Base-by-base conservation (phyloP, 1,140 invertebrate species). In the Drosophila bipectinata region DNA sequence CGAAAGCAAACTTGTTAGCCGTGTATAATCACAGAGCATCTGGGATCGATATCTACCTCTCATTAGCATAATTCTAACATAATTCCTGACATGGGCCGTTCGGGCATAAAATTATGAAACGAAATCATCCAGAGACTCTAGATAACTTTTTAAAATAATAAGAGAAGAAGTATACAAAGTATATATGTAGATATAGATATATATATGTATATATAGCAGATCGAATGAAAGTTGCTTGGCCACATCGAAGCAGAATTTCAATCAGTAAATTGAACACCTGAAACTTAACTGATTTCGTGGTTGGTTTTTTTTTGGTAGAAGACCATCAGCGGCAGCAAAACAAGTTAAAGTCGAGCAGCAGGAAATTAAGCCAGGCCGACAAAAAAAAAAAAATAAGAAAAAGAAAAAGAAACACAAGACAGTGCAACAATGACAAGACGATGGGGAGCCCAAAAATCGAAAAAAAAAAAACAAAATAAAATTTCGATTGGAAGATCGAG, bases 201-300 rank as follows among this genome's bases (percentile, higher is more conserved):
- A 6, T 0, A 6, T 28, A 7, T 28, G 0, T 44, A 14, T 44
- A 6, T 44, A 14, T 44, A 63, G 41, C 37, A 41, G 6, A 62
- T 56, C 55, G 68, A 74, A 81, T 75, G 82, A 84, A 84, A 84
- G 81, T 84, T 84, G 81, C 78, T 57, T 53, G 69, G 73, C 81
- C 82, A 84, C 80, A 83, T 80, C 80, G 81, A 64, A 74, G 58
- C 82, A 59, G 82, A 87, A 87, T 88, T 87, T 87, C 82, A 87
- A 87, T 87, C 82, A 87, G 82, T 79, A 87, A 87, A 88, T 88
- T 88, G 82, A 87, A 87, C 82, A 87, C 82, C 82, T 87, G 82
- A 87, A 87, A 87, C 82, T 79, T 88, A 83, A 87, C 82, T 83
- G 82, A 87, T 88, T 87, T 87, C 67, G 75, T 87, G 77, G 72